Conservation (phyloP, 1,140 invertebrate species). For the Achroia grisella region DNA sequence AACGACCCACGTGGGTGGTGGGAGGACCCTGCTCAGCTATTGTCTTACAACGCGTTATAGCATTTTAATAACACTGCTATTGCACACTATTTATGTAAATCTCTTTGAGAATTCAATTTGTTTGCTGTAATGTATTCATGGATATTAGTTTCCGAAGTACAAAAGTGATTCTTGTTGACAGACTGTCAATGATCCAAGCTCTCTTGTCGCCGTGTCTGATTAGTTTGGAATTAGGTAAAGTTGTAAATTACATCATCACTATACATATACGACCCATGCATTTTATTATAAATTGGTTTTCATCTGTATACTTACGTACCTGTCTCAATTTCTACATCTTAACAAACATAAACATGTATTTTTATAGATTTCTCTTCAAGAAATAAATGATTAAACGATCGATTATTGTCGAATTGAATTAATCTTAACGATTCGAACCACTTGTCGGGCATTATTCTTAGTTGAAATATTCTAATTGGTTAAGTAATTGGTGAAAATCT, state of each 20-base stretch:
- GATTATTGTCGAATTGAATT: slow-evolving; percentile 2
- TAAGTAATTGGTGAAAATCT: slow-evolving; percentile 16
- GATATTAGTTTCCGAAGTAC: slow-evolving; percentile 32
- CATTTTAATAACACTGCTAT: slow-evolving; percentile 55
- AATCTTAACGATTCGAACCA: not conserved
- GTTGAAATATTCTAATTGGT: slow-evolving; percentile 7
- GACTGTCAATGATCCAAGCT: slow-evolving; percentile 28
- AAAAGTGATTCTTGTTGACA: slow-evolving; percentile 26
- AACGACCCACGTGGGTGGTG: slow-evolving; percentile 52
- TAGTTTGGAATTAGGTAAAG: slow-evolving; percentile 6
- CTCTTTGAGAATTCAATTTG: slow-evolving; percentile 62
- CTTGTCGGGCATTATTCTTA: not conserved
- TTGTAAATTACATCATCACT: not conserved
- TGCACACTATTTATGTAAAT: slow-evolving; percentile 67
- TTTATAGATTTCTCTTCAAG: not conserved
- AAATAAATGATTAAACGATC: not conserved
- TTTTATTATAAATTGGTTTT: not conserved
- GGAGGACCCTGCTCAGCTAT: slow-evolving; percentile 47
- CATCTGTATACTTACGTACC: not conserved
- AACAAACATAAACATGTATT: not conserved
- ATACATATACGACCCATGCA: not conserved
- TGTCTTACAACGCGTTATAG: slow-evolving; percentile 63
- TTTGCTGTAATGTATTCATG: slow-evolving; percentile 49
- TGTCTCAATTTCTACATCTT: not conserved
- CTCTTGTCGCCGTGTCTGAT: slow-evolving; percentile 18